These are phyloP conservation scores for Crotalus helleri DNA, from an alignment of 2,113 vertebrate genomes.

Conservation along the genomic window DNA sequence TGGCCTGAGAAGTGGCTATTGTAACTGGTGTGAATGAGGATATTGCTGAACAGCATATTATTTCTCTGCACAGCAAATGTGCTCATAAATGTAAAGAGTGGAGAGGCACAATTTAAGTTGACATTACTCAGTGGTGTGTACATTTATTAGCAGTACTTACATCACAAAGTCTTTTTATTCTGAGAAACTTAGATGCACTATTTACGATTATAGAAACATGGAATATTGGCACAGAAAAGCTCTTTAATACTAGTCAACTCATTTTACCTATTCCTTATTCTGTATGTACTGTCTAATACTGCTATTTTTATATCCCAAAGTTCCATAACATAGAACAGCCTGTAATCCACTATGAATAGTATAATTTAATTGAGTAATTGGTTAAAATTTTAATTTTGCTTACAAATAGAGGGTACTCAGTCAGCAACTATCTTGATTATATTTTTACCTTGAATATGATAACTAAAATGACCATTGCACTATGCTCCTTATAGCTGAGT, in stretches of 20 bases:
- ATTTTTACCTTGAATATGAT: neutral
- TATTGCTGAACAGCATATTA: neutral
- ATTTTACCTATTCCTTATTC: neutral
- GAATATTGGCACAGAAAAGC: neutral
- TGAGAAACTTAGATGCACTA: neutral
- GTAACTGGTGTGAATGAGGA: neutral
- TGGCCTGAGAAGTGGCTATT: conserved; percentile 6
- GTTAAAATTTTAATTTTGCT: neutral
- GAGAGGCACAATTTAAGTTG: neutral
- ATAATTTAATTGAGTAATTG: neutral
- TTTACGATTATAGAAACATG: conserved; percentile 7
- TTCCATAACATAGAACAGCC: neutral
- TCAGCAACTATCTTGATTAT: neutral
- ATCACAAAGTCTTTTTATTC: conserved; percentile 3
- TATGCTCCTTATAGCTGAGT: neutral
- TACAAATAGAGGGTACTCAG: neutral
- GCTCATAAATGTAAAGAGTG: conserved; percentile 12
- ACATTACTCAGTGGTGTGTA: neutral
- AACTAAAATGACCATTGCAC: neutral
- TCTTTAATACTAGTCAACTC: neutral
- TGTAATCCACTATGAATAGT: neutral
- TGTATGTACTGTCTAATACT: neutral
- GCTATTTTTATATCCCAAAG: neutral
- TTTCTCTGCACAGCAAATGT: neutral
- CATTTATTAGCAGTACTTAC: conserved; percentile 9